Base-by-base conservation (phyloP, 2,113 vertebrate species). In the Alectura lathami region DNA sequence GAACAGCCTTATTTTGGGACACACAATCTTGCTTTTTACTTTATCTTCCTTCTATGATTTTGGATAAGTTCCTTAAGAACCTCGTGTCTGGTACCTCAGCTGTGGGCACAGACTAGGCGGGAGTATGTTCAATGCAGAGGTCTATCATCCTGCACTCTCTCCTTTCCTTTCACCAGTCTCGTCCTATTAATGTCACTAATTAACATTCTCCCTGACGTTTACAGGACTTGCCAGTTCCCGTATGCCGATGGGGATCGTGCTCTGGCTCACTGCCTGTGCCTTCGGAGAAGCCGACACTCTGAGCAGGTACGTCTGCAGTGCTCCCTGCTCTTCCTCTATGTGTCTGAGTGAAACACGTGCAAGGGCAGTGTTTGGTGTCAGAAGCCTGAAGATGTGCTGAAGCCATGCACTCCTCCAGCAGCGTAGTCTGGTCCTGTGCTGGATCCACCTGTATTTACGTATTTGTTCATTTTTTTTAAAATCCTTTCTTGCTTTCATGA, bases 221-320 rank as follows among this genome's bases (percentile, higher is more conserved):
- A 40, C 78, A 92, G 96, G 74, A 76, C 76, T 92, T 95, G 53
- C 57, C 75, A 34, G 81, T 67, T 92, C 60, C 72, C 2, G 3
- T 77, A 21, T 13, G 69, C 80, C 1, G 0, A 59, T 93, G 94
- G 80, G 83, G 77, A 84, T 89, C 0, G 14, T 23, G 51, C 81
- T 75, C 62, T 76, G 53, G 36, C 62, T 92, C 56, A 34, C 40
- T 29, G 66, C 42, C 2, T 1, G 40, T 56, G 62, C 70, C 57
- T 5, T 27, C 24, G n/a, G 82, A 84, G 92, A 89, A 82, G 53
- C n/a, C 0, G 9, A 23, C 64, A 16, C 26, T 83, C 67, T 85
- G 53, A 85, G 9, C 57, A 87, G 86, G 87, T 94, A 84, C 0
- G 6, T 83, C 81, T 88, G n/a, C 13, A 1, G 0, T 27, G 20